Conservation (phyloP, 2,113 vertebrate genomes). For the Poeciliopsis retropinna region DNA sequence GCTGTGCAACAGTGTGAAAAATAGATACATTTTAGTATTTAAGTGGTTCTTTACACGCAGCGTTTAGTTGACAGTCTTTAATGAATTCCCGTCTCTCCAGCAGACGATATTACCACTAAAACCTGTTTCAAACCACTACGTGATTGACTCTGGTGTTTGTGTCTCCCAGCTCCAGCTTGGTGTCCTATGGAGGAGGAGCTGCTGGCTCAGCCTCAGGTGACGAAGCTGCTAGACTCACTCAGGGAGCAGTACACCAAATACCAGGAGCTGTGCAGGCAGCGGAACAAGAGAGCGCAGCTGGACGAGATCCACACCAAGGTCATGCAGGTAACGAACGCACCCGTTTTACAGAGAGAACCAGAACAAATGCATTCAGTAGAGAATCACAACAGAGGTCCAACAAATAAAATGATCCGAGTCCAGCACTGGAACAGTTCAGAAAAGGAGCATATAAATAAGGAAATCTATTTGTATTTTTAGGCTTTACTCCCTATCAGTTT, state of each 20-base stretch:
- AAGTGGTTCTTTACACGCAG: too few relatives aligned
- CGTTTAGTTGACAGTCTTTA: too few relatives aligned
- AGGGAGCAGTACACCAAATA: slow-evolving; percentile 95
- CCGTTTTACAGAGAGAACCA: background rate
- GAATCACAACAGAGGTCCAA: too few relatives aligned
- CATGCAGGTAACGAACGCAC: slow-evolving; percentile 89
- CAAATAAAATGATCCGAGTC: too few relatives aligned
- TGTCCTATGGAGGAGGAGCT: slow-evolving; percentile 98
- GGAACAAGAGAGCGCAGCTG: slow-evolving; percentile 94
- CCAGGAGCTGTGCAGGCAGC: slow-evolving; percentile 94
- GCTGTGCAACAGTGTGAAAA: too few relatives aligned
- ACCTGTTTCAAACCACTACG: too few relatives aligned
- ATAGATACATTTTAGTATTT: too few relatives aligned
- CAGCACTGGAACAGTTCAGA: too few relatives aligned
- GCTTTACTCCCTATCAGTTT: background rate
- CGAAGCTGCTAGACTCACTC: slow-evolving; percentile 96
- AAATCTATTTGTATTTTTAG: background rate
- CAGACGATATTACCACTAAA: too few relatives aligned
- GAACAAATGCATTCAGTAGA: background rate
- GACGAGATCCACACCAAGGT: slow-evolving; percentile 98
- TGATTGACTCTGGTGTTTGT: slow-evolving; percentile 5
- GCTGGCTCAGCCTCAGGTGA: slow-evolving; percentile 96
- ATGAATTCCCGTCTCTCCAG: too few relatives aligned
- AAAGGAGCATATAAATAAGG: background rate
- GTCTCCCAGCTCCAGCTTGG: slow-evolving; percentile 85